A percentile compares a stretch with the other conserved stretches of the same genome.
These are phyloP conservation scores for Ellobius talpinus DNA, from an alignment of 2,113 vertebrate genomes.

Conservation along the genomic window DNA sequence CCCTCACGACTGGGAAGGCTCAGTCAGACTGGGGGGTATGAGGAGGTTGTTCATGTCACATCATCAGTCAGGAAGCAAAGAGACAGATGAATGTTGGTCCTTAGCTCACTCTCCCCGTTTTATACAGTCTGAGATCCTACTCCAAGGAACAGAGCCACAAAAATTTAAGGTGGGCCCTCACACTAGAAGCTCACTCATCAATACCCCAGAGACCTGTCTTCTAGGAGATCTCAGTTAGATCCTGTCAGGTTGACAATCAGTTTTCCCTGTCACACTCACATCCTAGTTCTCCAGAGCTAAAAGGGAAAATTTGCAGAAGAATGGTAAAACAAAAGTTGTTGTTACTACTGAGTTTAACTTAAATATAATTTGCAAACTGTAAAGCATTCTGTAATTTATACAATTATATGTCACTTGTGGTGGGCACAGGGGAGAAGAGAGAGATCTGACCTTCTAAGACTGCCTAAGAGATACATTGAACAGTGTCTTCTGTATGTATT, in stretches of 20 bases:
- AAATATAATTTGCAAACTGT: not conserved
- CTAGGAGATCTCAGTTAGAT: not conserved
- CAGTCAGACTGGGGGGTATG: no score
- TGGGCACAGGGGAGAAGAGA: not conserved
- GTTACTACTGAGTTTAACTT: not conserved
- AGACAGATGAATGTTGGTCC: not conserved
- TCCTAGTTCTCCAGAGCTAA: not conserved
- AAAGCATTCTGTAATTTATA: not conserved
- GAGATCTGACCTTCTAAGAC: not conserved
- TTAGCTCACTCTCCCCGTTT: not conserved
- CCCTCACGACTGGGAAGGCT: not conserved
- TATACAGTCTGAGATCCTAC: not conserved
- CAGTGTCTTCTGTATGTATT: not conserved
- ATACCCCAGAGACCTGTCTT: not conserved
- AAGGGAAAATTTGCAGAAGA: not conserved
- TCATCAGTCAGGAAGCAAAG: not conserved
- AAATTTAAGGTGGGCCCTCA: not conserved
- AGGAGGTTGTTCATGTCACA: not conserved
- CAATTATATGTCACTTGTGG: no score
- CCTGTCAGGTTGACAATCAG: not conserved
- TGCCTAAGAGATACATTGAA: accelerated
- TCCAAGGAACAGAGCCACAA: not conserved
- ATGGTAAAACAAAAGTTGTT: not conserved
- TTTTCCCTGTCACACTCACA: not conserved
- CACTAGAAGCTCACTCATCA: not conserved